Base-by-base conservation (phyloP, 2,113 vertebrate genomes). In the Meles meles region DNA sequence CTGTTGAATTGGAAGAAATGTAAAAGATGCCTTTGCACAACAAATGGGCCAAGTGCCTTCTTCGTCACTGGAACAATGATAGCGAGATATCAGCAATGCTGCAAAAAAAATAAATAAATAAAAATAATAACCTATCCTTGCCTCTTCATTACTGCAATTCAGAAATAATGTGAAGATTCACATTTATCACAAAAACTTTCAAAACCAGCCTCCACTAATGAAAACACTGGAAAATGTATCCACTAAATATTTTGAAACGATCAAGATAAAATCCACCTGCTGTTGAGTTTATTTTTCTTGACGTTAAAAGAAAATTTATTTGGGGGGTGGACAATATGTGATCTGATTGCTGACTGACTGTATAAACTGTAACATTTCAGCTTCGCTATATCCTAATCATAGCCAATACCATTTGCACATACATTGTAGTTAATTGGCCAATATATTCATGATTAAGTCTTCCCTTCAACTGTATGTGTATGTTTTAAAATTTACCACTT, bases 211-310 rank as follows among this genome's bases (percentile, higher is more conserved):
- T 25, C 15, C 39, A 2, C 34, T 90, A 61, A 76, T 44, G 77
- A 93, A 89, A 96, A 97, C 44, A 59, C 42, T 44, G 4, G 59
- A 67, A 93, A 67, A 63, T 31, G n/a, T 86, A 61, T 47, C 71
- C 44, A 37, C 49, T 80, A 88, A 94, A 96, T 96, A 96, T 97
- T 97, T 94, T 94, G 69, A 95, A 93, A 90, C 34, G 55, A 42
- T 96, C 80, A 94, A 89, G 11, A 94, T 90, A 76, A 90, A 88
- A 90, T 76, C 17, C 25, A 88, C 49, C 37, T 88, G 9, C 49
- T 90, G 55, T 10, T 67, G 67, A 65, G 39, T 82, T 94, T 87
- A 17, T 71, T 89, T 96, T 84, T 59, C 34, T 90, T 72, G 7
- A 88, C 44, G 18, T 27, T 83, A 29, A 93, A 96, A 74, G 65